Conservation (phyloP, 1,140 invertebrate genomes). For the Drosophila simulans region DNA sequence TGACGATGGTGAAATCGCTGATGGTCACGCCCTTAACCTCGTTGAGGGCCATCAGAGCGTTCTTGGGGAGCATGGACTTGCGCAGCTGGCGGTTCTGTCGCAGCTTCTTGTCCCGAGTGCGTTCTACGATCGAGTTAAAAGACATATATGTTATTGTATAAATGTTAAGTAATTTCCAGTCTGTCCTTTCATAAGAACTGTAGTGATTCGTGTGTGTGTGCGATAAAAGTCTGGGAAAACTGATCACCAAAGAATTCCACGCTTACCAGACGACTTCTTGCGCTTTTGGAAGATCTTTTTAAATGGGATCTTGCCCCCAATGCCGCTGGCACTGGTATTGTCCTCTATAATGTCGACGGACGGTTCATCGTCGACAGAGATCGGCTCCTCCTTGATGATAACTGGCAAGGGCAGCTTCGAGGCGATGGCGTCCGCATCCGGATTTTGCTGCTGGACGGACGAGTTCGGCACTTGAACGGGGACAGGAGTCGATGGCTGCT, state of each 20-base stretch:
- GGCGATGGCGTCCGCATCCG: background rate
- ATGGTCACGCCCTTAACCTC: constrained; percentile 88
- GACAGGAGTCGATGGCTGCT: background rate
- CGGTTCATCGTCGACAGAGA: background rate
- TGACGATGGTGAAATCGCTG: constrained; percentile 79
- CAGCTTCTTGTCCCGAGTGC: too few relatives aligned
- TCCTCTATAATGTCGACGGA: constrained; percentile 23
- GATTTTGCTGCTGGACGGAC: background rate
- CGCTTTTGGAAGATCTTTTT: constrained; percentile 81
- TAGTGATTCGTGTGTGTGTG: too few relatives aligned
- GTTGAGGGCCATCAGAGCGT: constrained; percentile 94
- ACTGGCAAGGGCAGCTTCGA: constrained; percentile 26
- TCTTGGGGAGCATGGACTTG: constrained; percentile 90
- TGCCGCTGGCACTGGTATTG: constrained; percentile 9
- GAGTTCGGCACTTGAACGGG: too few relatives aligned
- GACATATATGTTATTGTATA: too few relatives aligned
- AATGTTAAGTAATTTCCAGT: too few relatives aligned
- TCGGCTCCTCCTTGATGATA: constrained; percentile 44
- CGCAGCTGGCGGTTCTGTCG: constrained; percentile 89
- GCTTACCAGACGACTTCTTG: constrained; percentile 80
- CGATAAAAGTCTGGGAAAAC: too few relatives aligned
- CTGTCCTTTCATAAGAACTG: too few relatives aligned
- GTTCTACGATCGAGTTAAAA: too few relatives aligned
- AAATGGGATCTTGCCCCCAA: constrained; percentile 71
- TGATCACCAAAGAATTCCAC: background rate